phyloP scores from a whole-genome alignment of 2,113 vertebrate species.

The Engraulis encrasicolus region DNA sequence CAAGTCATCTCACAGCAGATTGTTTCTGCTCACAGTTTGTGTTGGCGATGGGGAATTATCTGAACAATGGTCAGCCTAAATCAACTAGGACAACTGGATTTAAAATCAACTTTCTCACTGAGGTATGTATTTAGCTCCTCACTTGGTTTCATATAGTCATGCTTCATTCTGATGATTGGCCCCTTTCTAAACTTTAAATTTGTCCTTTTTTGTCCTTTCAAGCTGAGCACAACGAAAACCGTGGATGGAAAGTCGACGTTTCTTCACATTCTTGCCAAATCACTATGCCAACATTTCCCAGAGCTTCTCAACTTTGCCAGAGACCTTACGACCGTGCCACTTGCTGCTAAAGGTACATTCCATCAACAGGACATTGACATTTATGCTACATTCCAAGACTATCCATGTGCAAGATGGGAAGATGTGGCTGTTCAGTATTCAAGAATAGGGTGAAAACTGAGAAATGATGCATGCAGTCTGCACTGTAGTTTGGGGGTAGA shows the following conservation, averaged over 20 bases:
- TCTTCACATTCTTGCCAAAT: slow-evolving; percentile 98
- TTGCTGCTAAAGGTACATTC: slow-evolving; percentile 92
- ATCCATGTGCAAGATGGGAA: neutral
- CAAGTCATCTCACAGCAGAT: neutral
- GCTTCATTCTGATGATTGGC: neutral
- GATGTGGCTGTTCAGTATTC: no score
- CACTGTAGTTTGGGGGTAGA: no score
- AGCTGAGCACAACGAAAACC: slow-evolving; percentile 98
- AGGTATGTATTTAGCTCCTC: slow-evolving; percentile 72
- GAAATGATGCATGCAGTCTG: no score
- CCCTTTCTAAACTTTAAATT: neutral
- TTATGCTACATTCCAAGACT: neutral
- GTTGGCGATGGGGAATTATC: slow-evolving; percentile 98
- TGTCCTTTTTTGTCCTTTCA: slow-evolving; percentile 22
- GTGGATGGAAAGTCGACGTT: slow-evolving; percentile 98
- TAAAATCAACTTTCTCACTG: slow-evolving; percentile 97
- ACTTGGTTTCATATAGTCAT: rapidly evolving
- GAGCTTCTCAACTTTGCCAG: slow-evolving; percentile 94
- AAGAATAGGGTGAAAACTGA: no score
- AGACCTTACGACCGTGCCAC: slow-evolving; percentile 91
- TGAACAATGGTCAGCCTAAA: slow-evolving; percentile 95
- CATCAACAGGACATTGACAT: neutral
- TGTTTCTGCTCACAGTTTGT: slow-evolving; percentile 83
- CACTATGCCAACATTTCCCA: slow-evolving; percentile 96
- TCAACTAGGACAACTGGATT: slow-evolving; percentile 92